Evolutionary conservation across 2,888 invertebrate genomes (phyloP), one percentile per base, ranked within the genome.

Genomic region (Arrhopalites spinosus): DNA sequence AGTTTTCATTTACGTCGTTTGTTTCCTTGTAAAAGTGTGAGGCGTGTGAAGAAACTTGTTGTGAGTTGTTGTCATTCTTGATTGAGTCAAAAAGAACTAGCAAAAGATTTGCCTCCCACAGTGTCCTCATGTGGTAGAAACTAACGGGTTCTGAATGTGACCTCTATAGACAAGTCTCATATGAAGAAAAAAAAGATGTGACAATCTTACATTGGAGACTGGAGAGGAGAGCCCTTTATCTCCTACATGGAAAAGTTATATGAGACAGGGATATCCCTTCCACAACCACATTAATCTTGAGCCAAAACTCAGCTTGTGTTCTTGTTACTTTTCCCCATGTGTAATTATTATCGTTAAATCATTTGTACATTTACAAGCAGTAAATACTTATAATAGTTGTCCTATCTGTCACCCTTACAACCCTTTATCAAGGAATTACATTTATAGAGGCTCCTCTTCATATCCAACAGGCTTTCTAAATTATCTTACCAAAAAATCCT

Each of bases 41-140:
- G 73, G 66, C 67, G 50, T 66, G 56, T 47, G 66, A 66, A 66
- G 64, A 73, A 47, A 50, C 63, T 73, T 63, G 63, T 63, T 47
- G 47, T 64, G 66, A 67, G 64, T 53, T 66, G 23, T 30, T 73
- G 73, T 73, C 73, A 73, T 67, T 73, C 53, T 73, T 73, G 66
- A 73, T 73, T 73, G 66, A 73, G 73, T 3, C 11, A 11, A 11
- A 20, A 30, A 53, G 30, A 27, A 66, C 20, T n/a, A 20, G 23
- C 20, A 27, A 36, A 50, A 68, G 56, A 23, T 20, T 59, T n/a
- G 64, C 73, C 73, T 73, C 73, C 73, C 73, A 73, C 61, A 27
- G 73, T n/a, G 73, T 29, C 23, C 73, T 63, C 50, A 59, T 71
- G 43, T 71, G 71, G 69, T 29, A 69, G 45, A 69, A 69, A 53